Percentiles rank a stretch among this genome's conserved stretches.
phyloP scores from a whole-genome alignment of 1,140 invertebrate genomes.

The Tetramorium alpestre region DNA sequence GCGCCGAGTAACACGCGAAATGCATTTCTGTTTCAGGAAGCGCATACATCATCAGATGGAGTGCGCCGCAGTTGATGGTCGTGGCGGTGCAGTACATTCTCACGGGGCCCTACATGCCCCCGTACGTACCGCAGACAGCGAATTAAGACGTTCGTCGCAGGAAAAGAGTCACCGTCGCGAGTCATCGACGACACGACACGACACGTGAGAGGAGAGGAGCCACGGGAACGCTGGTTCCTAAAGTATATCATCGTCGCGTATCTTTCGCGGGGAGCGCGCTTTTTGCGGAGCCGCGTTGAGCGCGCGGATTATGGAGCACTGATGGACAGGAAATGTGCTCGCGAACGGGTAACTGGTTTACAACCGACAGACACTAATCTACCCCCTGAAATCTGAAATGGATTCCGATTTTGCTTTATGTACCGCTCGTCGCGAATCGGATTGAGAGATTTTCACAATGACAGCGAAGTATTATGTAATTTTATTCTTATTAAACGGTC shows the following conservation, averaged over 20 bases:
- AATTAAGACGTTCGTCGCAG: conserved; percentile 76
- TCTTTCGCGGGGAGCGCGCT: conserved; percentile 14
- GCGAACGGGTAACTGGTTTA: conserved; percentile 35
- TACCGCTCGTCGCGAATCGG: not conserved
- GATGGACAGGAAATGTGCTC: conserved; percentile 28
- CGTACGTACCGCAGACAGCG: conserved; percentile 82
- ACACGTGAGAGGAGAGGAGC: not conserved
- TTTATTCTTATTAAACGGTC: conserved; percentile 35
- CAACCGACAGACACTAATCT: conserved; percentile 14
- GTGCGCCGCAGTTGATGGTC: conserved; percentile 84
- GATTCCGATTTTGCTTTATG: conserved; percentile 27
- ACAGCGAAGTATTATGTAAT: conserved; percentile 12
- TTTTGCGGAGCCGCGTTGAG: conserved; percentile 28
- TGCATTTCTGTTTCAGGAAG: conserved; percentile 83
- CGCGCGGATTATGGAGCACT: not conserved
- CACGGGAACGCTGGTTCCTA: not conserved
- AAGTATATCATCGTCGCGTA: conserved; percentile 28
- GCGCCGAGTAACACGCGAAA: conserved; percentile 67
- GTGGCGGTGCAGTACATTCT: conserved; percentile 85
- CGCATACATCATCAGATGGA: conserved; percentile 85
- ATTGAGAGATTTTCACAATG: conserved; percentile 10
- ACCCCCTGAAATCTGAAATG: not conserved
- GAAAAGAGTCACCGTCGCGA: conserved; percentile 12
- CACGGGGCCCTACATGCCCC: conserved; percentile 84
- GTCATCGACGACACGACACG: no score